Percentiles rank a stretch among this genome's conserved stretches.
Conservation (phyloP, 2,797 vertebrate genomes). For the Sciurus vulgaris region DNA sequence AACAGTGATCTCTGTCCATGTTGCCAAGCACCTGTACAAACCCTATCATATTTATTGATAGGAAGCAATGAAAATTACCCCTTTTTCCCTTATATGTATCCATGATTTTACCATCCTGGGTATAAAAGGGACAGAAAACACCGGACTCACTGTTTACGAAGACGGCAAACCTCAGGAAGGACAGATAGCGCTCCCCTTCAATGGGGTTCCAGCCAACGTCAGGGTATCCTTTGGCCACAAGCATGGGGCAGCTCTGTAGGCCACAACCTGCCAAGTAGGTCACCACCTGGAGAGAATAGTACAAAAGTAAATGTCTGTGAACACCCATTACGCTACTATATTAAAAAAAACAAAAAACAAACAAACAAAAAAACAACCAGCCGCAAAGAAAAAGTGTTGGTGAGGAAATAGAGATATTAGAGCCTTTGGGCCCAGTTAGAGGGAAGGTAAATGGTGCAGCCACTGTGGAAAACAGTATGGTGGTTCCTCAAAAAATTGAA, state of each 20-base stretch:
- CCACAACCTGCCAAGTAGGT: constrained; percentile 98
- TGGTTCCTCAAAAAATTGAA: neutral
- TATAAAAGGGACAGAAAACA: constrained; percentile 8
- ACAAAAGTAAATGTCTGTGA: neutral
- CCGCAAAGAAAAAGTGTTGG: neutral
- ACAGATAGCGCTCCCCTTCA: constrained; percentile 98
- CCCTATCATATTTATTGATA: neutral
- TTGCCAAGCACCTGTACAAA: neutral
- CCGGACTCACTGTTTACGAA: constrained; percentile 96
- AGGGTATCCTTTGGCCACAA: constrained; percentile 97
- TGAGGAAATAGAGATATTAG: neutral
- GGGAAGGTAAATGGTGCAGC: neutral
- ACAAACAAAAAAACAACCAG: too few species aligned
- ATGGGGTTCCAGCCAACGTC: constrained; percentile 99
- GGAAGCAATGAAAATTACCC: neutral
- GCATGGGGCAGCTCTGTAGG: constrained; percentile 96
- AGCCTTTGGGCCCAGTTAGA: neutral
- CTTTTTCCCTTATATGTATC: neutral
- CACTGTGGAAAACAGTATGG: neutral
- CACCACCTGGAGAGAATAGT: constrained; percentile 92
- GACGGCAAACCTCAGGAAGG: constrained; percentile 98
- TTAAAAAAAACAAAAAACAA: neutral
- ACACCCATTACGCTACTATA: neutral
- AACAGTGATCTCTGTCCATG: neutral
- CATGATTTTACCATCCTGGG: neutral